Conservation (phyloP, 2,888 invertebrate genomes). For the Temnothorax rugatulus region DNA sequence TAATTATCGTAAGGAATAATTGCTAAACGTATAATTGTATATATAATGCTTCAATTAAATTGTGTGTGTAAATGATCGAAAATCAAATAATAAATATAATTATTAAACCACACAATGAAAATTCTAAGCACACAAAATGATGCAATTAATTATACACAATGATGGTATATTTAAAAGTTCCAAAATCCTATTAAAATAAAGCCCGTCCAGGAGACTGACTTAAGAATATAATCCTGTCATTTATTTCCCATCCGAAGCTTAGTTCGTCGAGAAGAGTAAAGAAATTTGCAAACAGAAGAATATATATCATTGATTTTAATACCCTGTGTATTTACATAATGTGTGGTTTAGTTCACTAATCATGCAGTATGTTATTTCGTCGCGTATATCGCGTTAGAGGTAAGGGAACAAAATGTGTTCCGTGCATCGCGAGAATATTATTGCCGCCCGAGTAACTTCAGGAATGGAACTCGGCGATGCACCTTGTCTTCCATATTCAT, state of each 20-base stretch:
- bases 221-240: conserved; percentile 4
- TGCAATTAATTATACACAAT: not conserved
- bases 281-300: not conserved
- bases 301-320: not conserved
- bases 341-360: not conserved
- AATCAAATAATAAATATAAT: not conserved
- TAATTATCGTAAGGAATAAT: conserved; percentile 13
- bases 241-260: not conserved
- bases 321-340: not conserved
- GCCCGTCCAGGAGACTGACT: not conserved
- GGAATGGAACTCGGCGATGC: conserved; percentile 14
- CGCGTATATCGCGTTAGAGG: not conserved
- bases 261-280: not conserved
- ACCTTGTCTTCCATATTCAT: conserved; percentile 24
- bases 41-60: conserved; percentile 1
- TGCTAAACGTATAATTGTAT: not conserved
- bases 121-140: not conserved
- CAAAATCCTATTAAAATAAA: conserved; percentile 4
- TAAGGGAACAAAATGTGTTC: conserved; percentile 6
- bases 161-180: not conserved
- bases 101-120: not conserved
- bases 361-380: not conserved
- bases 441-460: conserved; percentile 19
- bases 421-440: conserved; percentile 24
- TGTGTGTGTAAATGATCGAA: not conserved